Evolutionary conservation across 1,140 invertebrate species (phyloP), one percentile per base, ranked within the genome.

Genomic region (Pseudomyrmex concolor): DNA sequence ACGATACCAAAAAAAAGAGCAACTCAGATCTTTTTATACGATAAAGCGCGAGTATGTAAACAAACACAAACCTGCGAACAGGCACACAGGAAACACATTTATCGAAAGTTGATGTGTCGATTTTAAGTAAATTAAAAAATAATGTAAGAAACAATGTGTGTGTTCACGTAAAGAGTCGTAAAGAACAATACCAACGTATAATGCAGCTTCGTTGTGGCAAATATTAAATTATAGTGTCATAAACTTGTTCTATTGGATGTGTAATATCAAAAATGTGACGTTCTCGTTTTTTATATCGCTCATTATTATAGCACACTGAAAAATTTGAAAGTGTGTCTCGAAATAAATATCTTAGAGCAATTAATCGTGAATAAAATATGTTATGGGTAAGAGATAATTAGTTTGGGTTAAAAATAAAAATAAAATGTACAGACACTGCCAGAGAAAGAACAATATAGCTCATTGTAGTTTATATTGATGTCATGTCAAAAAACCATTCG

Each of bases 151-250:
- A 89, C n/a, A 90, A 89, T 91, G 84, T 83, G 86, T 91, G 90
- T 91, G 91, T 34, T 34, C 34, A 34, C 86, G 91, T 86, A 90
- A 90, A 92, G 87, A 64, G 84, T 91, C 87, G 74, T 91, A 91
- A 89, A 86, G 67, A 85, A 54, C 34, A 81, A 13, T 51, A 55
- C 77, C 73, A 84, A 51, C 80, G 54, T 87, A 54, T 78, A 84
- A 86, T 84, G 84, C 67, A 55, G 85, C 85, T 87, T 87, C 86
- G 86, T 88, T 88, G 77, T 88, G 83, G 67, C 73, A 78, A 84
- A 87, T 74, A 86, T 84, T 64, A 63, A 25, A 25, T 25, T 3
- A 78, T 13, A 1, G 60, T 76, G 54, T 77, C 48, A 63, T 68
- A 87, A 34, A 87, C 55, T 70, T 60, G 3, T 86, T 87, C 71